These are phyloP conservation scores for Rousettus madagascariensis DNA, from an alignment of 2,797 vertebrate species.

Conservation along the genomic window DNA sequence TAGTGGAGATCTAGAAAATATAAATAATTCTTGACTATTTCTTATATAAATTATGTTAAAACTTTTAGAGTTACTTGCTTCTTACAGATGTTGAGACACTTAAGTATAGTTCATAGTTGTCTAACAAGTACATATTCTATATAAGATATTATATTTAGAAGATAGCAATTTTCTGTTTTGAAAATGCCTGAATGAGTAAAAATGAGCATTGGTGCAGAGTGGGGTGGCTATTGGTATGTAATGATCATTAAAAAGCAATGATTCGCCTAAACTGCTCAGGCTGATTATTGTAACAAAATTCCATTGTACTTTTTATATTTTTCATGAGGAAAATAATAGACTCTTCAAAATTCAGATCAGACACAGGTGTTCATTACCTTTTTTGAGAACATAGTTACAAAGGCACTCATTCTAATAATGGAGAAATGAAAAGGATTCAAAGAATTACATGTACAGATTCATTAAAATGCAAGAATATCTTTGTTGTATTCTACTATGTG, in stretches of 20 bases:
- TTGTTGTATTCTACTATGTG: neutral
- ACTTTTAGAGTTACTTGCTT: neutral
- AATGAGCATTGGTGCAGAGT: neutral
- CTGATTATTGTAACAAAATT: slow-evolving; percentile 15
- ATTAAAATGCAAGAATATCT: slow-evolving; percentile 58
- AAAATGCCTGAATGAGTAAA: slow-evolving; percentile 29
- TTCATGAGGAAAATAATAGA: slow-evolving; percentile 35
- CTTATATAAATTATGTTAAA: neutral
- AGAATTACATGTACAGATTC: slow-evolving; percentile 51
- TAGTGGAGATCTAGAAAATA: neutral
- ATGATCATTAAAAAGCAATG: neutral
- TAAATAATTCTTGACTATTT: neutral
- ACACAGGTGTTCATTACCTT: slow-evolving; percentile 61
- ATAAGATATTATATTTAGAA: neutral
- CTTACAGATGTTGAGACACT: neutral
- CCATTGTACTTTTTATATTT: neutral
- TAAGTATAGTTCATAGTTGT: neutral
- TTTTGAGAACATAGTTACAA: slow-evolving; percentile 52
- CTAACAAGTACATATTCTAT: neutral
- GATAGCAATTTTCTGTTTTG: neutral
- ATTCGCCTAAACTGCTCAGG: neutral
- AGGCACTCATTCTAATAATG: slow-evolving; percentile 62
- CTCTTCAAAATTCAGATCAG: slow-evolving; percentile 63
- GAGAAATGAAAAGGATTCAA: slow-evolving; percentile 60
- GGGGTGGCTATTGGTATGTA: neutral